phyloP scores from a whole-genome alignment of 2,797 vertebrate genomes.

The Caiman crocodilus region DNA sequence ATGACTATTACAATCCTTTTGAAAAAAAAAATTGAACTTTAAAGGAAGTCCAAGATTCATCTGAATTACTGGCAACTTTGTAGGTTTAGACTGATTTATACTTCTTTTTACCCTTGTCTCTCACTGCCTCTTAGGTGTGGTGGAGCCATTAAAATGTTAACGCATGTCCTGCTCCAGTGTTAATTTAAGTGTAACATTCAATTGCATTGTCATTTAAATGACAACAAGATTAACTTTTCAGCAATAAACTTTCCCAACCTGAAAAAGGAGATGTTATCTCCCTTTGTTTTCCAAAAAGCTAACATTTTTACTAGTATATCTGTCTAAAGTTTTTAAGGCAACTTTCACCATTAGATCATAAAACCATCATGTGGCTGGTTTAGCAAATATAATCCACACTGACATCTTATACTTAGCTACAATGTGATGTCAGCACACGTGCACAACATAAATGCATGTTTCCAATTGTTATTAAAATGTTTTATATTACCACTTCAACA shows the following conservation, averaged over 20 bases:
- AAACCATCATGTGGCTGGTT: not conserved
- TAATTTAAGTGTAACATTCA: constrained; percentile 21
- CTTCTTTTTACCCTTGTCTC: not conserved
- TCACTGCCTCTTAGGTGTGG: not conserved
- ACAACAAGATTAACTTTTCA: not conserved
- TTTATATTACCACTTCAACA: not conserved
- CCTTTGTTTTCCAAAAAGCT: not conserved
- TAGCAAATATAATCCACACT: not conserved
- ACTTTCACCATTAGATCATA: not conserved
- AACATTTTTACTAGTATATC: not conserved
- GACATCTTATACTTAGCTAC: not conserved
- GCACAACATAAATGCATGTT: not conserved
- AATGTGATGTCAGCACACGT: not conserved
- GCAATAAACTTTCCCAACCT: not conserved
- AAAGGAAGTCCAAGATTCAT: constrained; percentile 22
- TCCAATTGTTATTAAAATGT: constrained; percentile 4
- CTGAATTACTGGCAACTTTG: not conserved
- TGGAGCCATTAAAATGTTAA: constrained; percentile 42
- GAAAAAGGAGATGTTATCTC: not conserved
- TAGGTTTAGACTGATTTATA: constrained; percentile 16
- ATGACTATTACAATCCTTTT: not conserved
- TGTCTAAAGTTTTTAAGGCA: not conserved
- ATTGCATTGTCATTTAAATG: constrained; percentile 31
- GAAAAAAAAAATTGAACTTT: not conserved
- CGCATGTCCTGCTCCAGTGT: constrained; percentile 8